Base-by-base conservation (phyloP, 2,888 invertebrate species). In the Amphipyra berbera region DNA sequence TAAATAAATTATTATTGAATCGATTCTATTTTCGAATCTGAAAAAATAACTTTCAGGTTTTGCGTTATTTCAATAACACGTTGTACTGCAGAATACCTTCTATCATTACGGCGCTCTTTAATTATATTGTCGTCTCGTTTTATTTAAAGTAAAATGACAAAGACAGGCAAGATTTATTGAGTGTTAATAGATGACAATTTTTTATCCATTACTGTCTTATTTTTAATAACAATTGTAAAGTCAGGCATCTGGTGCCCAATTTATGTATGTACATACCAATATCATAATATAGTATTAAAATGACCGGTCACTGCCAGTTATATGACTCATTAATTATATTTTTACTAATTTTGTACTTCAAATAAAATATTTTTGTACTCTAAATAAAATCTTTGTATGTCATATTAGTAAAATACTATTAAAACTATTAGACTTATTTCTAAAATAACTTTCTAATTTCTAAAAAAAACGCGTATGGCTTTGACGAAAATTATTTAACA, bases 71-170 rank as follows among this genome's bases (percentile, higher is more conserved):
- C 21, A 21, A 3, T 21, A 21, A 21, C 21, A 21, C 21, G 21
- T 21, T 21, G 21, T 21, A 21, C 3, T 21, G 21, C 3, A 21
- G 30, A 30, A 30, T 30, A 6, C 30, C 30, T 30, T 30, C 7
- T 30, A 30, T 30, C 6, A 30, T 6, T 30, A 30, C 6, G 2
- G 8, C 10, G 47, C 27, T 70, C 72, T 57, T n/a, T 52, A 61
- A 38, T 55, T 54, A 13, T 55, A 71, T 70, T 70, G 72, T 30
- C 46, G 50, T 70, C 72, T 70, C 72, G 37, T 61, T 70, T 70
- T 70, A 70, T 66, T 52, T 0, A 40, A 47, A 10, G 46, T 70
- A 70, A 70, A 70, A 66, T 71, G 72, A 61, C 9, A 66, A 46
- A 64, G 70, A 53, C 46, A 55, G 60, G 61, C 66, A 70, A 70